Evolutionary conservation across 1,140 invertebrate genomes (phyloP), one percentile per base, ranked within the genome.

Genomic region (Heliconius hewitsoni): DNA sequence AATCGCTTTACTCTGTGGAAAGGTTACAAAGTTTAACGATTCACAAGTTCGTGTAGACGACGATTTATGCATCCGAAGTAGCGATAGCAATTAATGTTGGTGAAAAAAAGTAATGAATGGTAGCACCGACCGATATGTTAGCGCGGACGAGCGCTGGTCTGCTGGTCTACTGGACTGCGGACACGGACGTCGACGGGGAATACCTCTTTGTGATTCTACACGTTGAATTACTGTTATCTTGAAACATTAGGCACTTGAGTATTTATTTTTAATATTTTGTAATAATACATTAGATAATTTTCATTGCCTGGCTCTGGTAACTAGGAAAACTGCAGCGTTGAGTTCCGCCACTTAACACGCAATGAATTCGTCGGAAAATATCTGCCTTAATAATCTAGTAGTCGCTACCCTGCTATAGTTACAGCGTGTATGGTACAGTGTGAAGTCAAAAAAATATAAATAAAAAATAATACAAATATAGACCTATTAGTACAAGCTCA

Each of bases 61-160:
- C 74, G 74, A 76, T 76, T 76, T 70, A 73, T 78, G 52, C 39
- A 78, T 46, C 77, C 19, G 34, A 78, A 73, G 57, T 66, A 46
- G 37, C 30, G 76, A 23, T 46, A 55, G 73, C 55, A 74, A 74
- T 78, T 78, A 78, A 78, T 74, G 72, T 74, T 60, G 77, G 57
- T 78, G 27, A 74, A 78, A 78, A 52, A 74, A 71, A 74, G 73
- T 57, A 70, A 37, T 78, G 55, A 70, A 73, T 50, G 34, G 77
- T 5, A 46, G 42, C 55, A 73, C 55, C 9, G 77, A 23, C 46
- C 18, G 30, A 74, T 78, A 74, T 74, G 71, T 78, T 78, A 78
- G 57, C 30, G 52, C 39, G 52, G 70, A 78, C 42, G 72, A 52
- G 55, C 37, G n/a, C 46, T 73, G 34, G 50, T 30, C 60, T 30